Base-by-base conservation (phyloP, 2,113 vertebrate genomes). In the Dryoscopus gambensis region DNA sequence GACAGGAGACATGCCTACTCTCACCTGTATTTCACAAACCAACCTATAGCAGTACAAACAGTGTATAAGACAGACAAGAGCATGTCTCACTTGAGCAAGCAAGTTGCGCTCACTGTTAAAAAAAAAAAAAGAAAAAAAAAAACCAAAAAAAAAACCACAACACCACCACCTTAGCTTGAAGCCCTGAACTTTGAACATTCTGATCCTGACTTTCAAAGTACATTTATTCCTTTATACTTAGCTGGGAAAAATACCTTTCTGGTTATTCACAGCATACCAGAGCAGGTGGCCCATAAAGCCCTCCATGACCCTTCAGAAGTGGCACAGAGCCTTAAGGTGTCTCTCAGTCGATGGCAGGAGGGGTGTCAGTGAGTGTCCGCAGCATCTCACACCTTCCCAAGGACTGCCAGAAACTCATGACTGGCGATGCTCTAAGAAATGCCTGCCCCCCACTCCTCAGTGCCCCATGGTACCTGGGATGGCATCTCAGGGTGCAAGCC, bases 201-300 rank as follows among this genome's bases (percentile, higher is more conserved):
- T 65, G 63, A 91, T 94, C 70, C 73, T 85, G 89, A 35, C 35
- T 84, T 82, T 67, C 87, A 82, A 89, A 91, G 91, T 75, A 53
- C 74, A 57, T 82, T 78, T 92, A 79, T 71, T 82, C 81, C 42
- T 75, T 91, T 76, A 85, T 55, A 55, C 89, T 85, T 90, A 83
- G 64, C 75, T n/a, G 5, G 1, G 63, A 30, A 76, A 93, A 97
- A 94, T 85, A 94, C 57, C 46, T 80, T 85, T 76, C 67, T 79
- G 57, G 74, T 91, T 94, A 81, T 91, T 92, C 92, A 93, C 24
- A 89, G 71, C 88, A 92, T 77, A 86, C 83, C 69, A 86, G 50
- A 86, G 73, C 73, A 93, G 55, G 19, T 65, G 88, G 47, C 86
- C 55, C 90, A 67, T 17, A 74, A 94, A 89, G 76, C 52, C 42